Evolutionary conservation across 2,888 invertebrate species (phyloP), one percentile per base, ranked within the genome.

Genomic region (Drosophila fulvimacula): DNA sequence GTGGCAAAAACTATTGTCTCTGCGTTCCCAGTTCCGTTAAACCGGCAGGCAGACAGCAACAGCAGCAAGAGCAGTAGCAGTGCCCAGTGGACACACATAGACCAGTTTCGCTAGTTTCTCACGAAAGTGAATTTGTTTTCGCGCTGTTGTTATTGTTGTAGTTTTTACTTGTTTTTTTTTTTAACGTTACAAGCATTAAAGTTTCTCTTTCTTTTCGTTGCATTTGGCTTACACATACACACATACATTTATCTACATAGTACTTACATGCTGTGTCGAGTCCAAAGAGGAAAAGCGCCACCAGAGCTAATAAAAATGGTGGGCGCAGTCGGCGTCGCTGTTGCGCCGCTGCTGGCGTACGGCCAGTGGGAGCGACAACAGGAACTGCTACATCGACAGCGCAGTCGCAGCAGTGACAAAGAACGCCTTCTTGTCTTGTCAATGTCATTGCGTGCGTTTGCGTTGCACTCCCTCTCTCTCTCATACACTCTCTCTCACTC

Each of bases 61-160:
- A 36, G 30, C 30, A 19, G 34, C 71, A 60, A 6, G 11, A 13
- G 6, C 11, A 41, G 3, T 19, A 41, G 19, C 41, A 73, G 36
- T 46, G 17, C 39, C 39, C 56, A 41, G 42, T 60, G 53, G 42
- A 81, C 38, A 55, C 57, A 41, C 52, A 56, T 78, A 88, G 83
- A 90, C 90, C 84, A 90, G 90, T 91, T 91, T 88, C 83, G 73
- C 89, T 82, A 80, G 91, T 83, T 89, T 87, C 67, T 79, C 74
- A 85, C 70, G 89, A 90, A 90, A 90, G 91, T 89, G 89, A 91
- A 91, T 81, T 89, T 88, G 76, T 76, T 82, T 84, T 76, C 55
- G 48, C 51, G 57, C 48, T 73, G 56, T 19, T 62, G 65, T 38
- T 55, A 34, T 38, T 55, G 34, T 44, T 66, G 44, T 21, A 9